Conservation (phyloP, 2,888 invertebrate species). For the Euplexia lucipara region DNA sequence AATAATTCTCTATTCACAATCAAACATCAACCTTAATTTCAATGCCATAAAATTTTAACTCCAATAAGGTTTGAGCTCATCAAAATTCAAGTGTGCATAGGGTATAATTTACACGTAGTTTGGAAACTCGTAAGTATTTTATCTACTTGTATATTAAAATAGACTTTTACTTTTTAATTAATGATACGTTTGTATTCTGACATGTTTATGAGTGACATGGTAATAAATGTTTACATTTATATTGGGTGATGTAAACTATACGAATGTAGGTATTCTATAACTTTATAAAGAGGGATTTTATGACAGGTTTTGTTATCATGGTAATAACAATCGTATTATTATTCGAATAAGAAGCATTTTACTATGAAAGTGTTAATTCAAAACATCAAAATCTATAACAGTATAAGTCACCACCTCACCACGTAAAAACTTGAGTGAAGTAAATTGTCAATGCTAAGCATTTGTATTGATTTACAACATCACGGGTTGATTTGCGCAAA, state of each 20-base stretch:
- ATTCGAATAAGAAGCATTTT: no score
- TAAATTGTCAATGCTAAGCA: no score
- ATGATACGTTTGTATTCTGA: neutral
- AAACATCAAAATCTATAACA: no score
- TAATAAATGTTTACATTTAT: neutral
- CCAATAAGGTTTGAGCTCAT: neutral
- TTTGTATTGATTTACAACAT: no score
- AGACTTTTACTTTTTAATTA: slow-evolving; percentile 37
- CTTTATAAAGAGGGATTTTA: no score
- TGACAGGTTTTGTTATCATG: no score
- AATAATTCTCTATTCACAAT: neutral
- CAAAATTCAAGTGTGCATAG: slow-evolving; percentile 8
- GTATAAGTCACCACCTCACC: no score
- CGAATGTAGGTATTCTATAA: no score
- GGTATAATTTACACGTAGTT: slow-evolving; percentile 18
- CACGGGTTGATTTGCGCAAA: no score
- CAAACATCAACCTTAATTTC: neutral
- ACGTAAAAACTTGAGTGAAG: no score
- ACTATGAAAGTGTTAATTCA: no score
- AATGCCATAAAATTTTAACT: accelerated
- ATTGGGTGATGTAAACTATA: neutral
- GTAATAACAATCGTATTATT: no score
- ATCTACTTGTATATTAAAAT: neutral
- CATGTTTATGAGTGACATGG: neutral
- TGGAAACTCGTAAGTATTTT: neutral